Base-by-base conservation (phyloP, 2,888 invertebrate genomes). In the Pegoplata infirma region DNA sequence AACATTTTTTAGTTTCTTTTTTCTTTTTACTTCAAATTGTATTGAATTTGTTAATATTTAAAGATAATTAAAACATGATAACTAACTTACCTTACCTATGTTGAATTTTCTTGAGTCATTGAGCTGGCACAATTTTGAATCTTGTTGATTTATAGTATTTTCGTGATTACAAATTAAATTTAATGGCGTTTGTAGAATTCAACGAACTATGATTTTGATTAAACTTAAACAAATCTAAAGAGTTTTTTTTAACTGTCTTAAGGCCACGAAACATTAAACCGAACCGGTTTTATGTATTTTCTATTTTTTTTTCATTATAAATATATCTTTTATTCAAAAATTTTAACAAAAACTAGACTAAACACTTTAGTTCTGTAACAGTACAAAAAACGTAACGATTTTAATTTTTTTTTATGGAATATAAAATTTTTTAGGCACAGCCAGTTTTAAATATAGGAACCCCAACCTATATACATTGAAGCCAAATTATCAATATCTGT, bases 401-500 rank as follows among this genome's bases (percentile, higher is more conserved):
- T 3, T 12, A n/a, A 40, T 55, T 32, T 3, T 51, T 21, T 25
- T 59, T 47, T 51, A 23, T n/a, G 23, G 21, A 59, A 47, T 64
- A 58, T 7, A 49, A n/a, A n/a, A 56, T 25, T 28, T 46, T 14
- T 0, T 5, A 6, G 0, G n/a, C 32, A 64, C 21, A 74, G 17
- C 19, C 36, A 8, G 46, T 46, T 51, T 51, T 74, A 83, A 14
- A 82, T 75, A 87, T 94, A 98, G 2, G 98, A 93, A 44, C 96
- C 96, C 99, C 99, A 99, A 7, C 99, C 99, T 64, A 96, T 92
- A 86, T 97, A 99, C 99, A 99, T 99, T 89, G 96, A 95, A 83
- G 96, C 95, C 12, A 99, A 91, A 89, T 97, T 97, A 84, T 95
- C 93, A 63, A 96, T 90, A 88, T 93, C 95, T 14, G 95, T 97